A percentile compares a stretch with the other conserved stretches of the same genome.
Conservation (phyloP, 2,888 invertebrate genomes). For the Crioceris asparagi region DNA sequence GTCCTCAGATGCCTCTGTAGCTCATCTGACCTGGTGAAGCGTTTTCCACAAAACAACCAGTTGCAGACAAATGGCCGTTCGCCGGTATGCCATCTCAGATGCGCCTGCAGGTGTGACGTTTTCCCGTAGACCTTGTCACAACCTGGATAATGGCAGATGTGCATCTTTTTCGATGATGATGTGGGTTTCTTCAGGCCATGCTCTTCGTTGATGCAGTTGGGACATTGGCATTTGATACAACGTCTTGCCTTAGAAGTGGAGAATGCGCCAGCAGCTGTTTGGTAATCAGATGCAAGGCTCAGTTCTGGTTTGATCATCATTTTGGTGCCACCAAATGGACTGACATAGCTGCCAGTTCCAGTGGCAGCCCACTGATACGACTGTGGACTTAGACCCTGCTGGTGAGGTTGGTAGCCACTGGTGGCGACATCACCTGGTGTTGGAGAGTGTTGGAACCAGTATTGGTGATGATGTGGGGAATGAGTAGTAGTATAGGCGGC, state of each 20-base stretch:
- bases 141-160: constrained; percentile 78
- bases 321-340: constrained; percentile 25
- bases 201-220: constrained; percentile 72
- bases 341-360: constrained; percentile 31
- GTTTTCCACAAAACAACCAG: constrained; percentile 82
- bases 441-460: constrained; percentile 38
- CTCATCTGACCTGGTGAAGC: constrained; percentile 87
- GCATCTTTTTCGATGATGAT: constrained; percentile 73
- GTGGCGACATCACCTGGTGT: constrained; percentile 34
- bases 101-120: constrained; percentile 68
- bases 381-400: constrained; percentile 40
- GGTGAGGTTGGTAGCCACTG: constrained; percentile 38
- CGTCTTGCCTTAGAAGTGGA: constrained; percentile 47
- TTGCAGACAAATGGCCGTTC: constrained; percentile 85
- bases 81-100: constrained; percentile 76
- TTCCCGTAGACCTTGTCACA: constrained; percentile 86
- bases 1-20: constrained; percentile 80
- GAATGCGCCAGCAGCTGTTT: constrained; percentile 30
- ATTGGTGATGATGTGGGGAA: constrained; percentile 36
- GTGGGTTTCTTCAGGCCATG: constrained; percentile 66
- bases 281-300: no score
- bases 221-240: constrained; percentile 68
- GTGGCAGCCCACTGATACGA: constrained; percentile 41
- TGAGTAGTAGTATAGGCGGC: constrained; percentile 27
- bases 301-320: constrained; percentile 40